A percentile compares a stretch with the other conserved stretches of the same genome.
Conservation (phyloP, 1,140 invertebrate genomes). For the Geopemphigus sp. region DNA sequence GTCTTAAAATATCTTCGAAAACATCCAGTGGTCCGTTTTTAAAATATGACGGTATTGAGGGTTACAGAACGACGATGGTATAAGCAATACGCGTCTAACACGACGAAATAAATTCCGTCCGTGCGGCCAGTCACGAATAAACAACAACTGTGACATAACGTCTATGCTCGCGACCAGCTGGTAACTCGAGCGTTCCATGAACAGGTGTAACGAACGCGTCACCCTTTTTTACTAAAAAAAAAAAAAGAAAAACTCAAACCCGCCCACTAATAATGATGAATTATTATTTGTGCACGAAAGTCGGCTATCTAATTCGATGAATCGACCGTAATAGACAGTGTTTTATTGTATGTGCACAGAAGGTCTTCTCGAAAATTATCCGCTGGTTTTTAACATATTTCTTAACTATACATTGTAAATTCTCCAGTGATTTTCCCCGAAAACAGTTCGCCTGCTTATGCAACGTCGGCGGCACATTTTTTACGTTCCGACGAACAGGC, state of each 20-base stretch:
- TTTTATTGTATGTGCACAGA: conserved; percentile 3
- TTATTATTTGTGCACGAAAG: conserved; percentile 24
- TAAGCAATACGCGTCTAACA: not conserved
- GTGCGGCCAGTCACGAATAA: not conserved
- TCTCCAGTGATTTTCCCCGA: conserved; percentile 11
- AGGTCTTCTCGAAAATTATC: not conserved
- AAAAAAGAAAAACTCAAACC: conserved; percentile 20
- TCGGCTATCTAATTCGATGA: conserved; percentile 24
- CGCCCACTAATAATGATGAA: not conserved
- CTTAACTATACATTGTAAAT: not conserved
- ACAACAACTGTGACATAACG: conserved; percentile 1
- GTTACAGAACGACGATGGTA: not conserved
- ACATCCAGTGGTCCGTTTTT: not conserved
- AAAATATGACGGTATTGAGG: no score
- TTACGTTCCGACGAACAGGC: not conserved
- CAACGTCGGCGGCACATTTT: not conserved
- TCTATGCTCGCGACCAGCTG: not conserved
- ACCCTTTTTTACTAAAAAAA: conserved; percentile 17
- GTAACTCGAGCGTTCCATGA: not conserved
- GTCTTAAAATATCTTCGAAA: not conserved
- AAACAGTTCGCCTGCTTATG: not conserved
- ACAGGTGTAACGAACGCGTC: conserved; percentile 22
- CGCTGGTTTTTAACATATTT: not conserved
- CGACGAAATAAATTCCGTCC: not conserved
- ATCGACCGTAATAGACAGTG: conserved; percentile 22